phyloP scores from a whole-genome alignment of 2,888 invertebrate species.

The Tetragonula carbonaria region DNA sequence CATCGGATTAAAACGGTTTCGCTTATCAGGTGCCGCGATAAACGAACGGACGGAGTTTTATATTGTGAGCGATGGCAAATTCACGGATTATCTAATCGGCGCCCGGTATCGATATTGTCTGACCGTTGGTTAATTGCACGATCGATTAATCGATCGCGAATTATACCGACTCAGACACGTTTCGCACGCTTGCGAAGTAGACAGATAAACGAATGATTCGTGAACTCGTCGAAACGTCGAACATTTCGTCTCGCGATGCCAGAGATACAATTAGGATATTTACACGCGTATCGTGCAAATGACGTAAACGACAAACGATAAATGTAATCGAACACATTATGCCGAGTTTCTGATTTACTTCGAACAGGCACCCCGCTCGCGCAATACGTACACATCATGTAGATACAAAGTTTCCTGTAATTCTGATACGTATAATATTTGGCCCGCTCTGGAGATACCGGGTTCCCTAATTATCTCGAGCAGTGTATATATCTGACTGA shows the following conservation, averaged over 20 bases:
- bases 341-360: not conserved
- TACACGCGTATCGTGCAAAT: no score
- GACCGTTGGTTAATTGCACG: not conserved
- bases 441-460: not conserved
- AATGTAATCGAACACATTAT: no score
- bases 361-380: not conserved
- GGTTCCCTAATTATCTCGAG: not conserved
- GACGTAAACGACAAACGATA: no score
- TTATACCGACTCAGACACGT: not conserved
- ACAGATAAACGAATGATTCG: no score
- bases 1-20: constrained; percentile 38
- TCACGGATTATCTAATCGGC: constrained; percentile 33
- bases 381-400: not conserved
- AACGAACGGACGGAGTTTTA: constrained; percentile 28
- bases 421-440: not conserved
- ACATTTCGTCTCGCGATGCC: not conserved
- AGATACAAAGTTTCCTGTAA: not conserved
- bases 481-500: not conserved
- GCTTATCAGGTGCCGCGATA: constrained; percentile 40
- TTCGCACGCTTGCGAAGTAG: no score
- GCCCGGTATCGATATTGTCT: constrained; percentile 6
- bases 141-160: not conserved
- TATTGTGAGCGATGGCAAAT: constrained; percentile 6
- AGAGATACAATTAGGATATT: not conserved
- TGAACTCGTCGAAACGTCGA: not conserved